Base-by-base conservation (phyloP, 1,140 invertebrate species). In the Papilio polyxenes region DNA sequence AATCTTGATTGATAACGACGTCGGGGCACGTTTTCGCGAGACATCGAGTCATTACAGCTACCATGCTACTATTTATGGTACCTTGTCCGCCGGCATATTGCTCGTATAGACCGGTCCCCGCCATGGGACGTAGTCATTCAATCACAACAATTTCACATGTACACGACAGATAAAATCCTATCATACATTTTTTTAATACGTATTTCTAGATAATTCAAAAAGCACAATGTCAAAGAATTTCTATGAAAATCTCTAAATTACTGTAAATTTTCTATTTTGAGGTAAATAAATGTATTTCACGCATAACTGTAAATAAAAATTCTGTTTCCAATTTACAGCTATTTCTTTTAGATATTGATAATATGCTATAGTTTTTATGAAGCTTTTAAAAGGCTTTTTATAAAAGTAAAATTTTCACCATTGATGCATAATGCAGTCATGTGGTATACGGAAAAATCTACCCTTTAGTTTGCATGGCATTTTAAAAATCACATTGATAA, bases 21-120 rank as follows among this genome's bases (percentile, higher is more conserved):
- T 87, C 86, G 85, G 87, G 84, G 85, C 88, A 88, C 87, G 89
- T 89, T 89, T 89, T 88, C 86, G 85, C 86, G 82, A 77, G 82
- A 83, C 83, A 86, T 82, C 86, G 88, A 72, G 31, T 91, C 90
- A 89, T 93, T 92, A 92, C 88, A 91, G 84, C 86, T 77, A 83
- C 84, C 86, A 86, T 90, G 89, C 89, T 91, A 89, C 90, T 93
- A 90, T 90, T 91, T 92, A 92, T 92, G 91, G 91, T 89, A 86
- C 76, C 85, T 82, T 79, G 87, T 90, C 89, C 89, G 85, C 89
- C 88, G 87, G 86, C 88, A 87, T 93, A 92, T 92, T 91, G 89
- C 92, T 92, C 88, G 82, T 84, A 72, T 83, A 82, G 84, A 92
- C 90, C 88, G 89, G 91, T 91, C 87, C 75, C 53, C 81, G 75